phyloP scores from a whole-genome alignment of 2,797 vertebrate genomes.

The Balearica regulorum region DNA sequence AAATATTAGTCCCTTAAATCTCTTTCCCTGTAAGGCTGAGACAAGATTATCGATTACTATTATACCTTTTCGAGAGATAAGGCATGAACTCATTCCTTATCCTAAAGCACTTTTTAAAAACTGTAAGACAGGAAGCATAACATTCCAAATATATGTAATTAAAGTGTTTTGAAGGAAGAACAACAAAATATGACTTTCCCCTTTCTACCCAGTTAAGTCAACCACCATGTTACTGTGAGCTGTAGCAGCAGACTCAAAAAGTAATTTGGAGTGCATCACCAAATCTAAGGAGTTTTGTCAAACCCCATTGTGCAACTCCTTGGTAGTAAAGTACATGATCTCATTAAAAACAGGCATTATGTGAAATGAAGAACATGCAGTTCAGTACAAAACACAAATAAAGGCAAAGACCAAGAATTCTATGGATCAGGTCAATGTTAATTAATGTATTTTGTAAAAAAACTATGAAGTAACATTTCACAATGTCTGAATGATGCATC shows the following conservation, averaged over 20 bases:
- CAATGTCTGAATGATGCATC: background rate
- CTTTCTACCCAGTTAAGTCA: background rate
- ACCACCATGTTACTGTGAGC: background rate
- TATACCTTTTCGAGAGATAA: background rate
- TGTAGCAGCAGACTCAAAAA: background rate
- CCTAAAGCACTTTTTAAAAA: background rate
- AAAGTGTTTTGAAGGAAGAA: background rate
- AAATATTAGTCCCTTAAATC: background rate
- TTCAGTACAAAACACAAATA: background rate
- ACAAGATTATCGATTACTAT: background rate
- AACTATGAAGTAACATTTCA: background rate
- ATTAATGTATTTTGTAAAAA: background rate
- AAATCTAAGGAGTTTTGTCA: background rate
- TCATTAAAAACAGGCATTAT: background rate
- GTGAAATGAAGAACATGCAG: background rate
- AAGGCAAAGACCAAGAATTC: background rate
- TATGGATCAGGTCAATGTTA: background rate
- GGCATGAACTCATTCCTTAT: background rate
- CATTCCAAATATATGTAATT: background rate
- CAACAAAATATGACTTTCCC: background rate
- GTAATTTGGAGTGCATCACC: background rate
- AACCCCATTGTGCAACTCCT: background rate
- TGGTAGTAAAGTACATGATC: background rate
- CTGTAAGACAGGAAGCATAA: background rate
- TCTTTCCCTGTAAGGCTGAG: background rate